Conservation (phyloP, 2,888 invertebrate species). For the Colostygia pectinataria region DNA sequence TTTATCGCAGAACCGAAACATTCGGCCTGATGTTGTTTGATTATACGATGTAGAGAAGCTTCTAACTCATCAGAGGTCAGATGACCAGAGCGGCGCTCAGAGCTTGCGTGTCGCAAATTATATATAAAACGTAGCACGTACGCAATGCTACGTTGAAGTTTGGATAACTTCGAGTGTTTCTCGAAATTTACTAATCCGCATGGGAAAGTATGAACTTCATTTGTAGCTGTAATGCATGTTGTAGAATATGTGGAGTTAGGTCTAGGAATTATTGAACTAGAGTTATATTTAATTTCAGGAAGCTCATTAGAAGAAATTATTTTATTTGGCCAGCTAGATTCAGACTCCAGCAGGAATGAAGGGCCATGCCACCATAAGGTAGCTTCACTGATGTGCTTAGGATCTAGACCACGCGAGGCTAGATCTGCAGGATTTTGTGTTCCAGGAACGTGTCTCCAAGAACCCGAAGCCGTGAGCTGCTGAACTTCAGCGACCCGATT, state of each 20-base stretch:
- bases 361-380: constrained; percentile 1
- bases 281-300: background rate
- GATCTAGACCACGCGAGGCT: constrained; percentile 1
- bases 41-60: background rate
- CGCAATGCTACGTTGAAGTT: background rate
- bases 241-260: too few relatives aligned
- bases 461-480: too few relatives aligned
- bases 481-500: background rate
- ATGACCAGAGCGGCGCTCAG: background rate
- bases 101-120: background rate
- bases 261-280: background rate
- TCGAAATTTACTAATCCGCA: background rate
- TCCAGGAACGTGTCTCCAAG: constrained; percentile 34
- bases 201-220: background rate
- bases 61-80: background rate
- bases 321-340: background rate
- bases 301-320: background rate
- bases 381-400: background rate
- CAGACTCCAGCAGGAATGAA: background rate
- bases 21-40: too few relatives aligned
- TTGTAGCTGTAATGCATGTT: background rate
- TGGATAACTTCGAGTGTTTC: background rate
- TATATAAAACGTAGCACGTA: background rate
- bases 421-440: constrained; percentile 45
- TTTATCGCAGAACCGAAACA: background rate